Base-by-base conservation (phyloP, 2,888 invertebrate species). In the Lucinisca nassula region DNA sequence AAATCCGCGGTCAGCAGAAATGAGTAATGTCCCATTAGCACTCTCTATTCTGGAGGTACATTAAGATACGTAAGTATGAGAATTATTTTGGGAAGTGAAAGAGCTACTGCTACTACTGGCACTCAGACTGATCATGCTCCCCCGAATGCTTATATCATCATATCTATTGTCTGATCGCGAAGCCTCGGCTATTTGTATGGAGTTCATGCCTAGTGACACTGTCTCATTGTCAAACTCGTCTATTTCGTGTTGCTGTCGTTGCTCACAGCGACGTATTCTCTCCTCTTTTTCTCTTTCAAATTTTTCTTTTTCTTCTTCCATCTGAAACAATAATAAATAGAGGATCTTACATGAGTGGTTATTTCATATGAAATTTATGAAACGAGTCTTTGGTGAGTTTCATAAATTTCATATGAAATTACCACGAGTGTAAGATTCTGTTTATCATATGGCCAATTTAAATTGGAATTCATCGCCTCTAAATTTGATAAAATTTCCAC, bases 211-310 rank as follows among this genome's bases (percentile, higher is more conserved):
- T 97, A 98, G 97, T 93, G 98, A 97, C 88, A 98, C 98, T 95
- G 99, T 99, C 97, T 99, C 99, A 95, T 98, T 98, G 97, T 99
- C 99, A 97, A 99, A 99, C 95, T 98, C 98, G 95, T 98, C 98
- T 94, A 99, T 97, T 96, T 99, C 99, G 88, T 98, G 97, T 96
- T 98, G 98, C 96, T 99, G 99, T 90, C 98, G 97, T 96, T 99
- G 99, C 96, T 98, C 98, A 95, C 99, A 97, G 95, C 98, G 97
- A 93, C 98, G 97, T 96, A 99, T 98, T 94, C 98, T 97, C 96
- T 99, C 99, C 51, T 98, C 98, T 81, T 99, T 98, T 96, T 99
- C 99, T 95, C 98, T 98, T 95, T 98, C 97, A 96, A 99, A 99
- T 97, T 98, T 98, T 92, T 98, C 98, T 94, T 98, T 98, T 96